phyloP scores from a whole-genome alignment of 2,797 vertebrate species.

The Halcyon leucocephala region DNA sequence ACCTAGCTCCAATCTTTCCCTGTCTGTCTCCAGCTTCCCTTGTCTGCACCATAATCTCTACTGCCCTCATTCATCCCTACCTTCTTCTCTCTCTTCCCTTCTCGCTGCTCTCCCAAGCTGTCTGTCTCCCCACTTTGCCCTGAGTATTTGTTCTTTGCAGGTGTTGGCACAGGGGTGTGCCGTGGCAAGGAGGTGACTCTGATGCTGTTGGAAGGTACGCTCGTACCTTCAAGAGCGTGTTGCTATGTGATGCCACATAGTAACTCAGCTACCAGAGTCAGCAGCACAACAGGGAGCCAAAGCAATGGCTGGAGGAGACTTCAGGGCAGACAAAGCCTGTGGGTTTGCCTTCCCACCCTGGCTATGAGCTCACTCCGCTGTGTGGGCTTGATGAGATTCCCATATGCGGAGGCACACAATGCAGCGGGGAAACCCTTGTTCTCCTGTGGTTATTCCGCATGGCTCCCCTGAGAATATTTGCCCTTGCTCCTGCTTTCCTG shows the following conservation, averaged over 20 bases:
- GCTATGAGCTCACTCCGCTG: constrained; percentile 34
- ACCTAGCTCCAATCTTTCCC: background rate
- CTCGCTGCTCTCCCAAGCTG: background rate
- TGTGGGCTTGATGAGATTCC: constrained; percentile 65
- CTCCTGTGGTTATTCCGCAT: background rate
- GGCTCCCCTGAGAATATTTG: constrained; percentile 21
- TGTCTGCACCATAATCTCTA: fast-evolving
- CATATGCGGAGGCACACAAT: constrained; percentile 67
- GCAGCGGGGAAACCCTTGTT: constrained; percentile 65
- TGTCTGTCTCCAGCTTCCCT: background rate
- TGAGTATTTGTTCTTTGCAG: background rate
- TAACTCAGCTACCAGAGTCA: background rate
- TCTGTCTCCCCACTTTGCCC: background rate
- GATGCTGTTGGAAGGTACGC: background rate
- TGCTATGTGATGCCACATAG: background rate
- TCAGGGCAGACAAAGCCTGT: background rate
- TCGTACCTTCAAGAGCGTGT: background rate
- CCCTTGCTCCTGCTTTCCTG: constrained; percentile 53
- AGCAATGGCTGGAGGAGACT: background rate
- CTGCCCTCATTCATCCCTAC: background rate
- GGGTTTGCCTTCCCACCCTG: constrained; percentile 21
- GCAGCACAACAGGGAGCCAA: background rate
- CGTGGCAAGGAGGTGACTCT: background rate
- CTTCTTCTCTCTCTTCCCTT: background rate
- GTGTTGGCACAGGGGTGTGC: background rate